Conservation (phyloP, 2,888 invertebrate species). For the Dromius quadrimaculatus region DNA sequence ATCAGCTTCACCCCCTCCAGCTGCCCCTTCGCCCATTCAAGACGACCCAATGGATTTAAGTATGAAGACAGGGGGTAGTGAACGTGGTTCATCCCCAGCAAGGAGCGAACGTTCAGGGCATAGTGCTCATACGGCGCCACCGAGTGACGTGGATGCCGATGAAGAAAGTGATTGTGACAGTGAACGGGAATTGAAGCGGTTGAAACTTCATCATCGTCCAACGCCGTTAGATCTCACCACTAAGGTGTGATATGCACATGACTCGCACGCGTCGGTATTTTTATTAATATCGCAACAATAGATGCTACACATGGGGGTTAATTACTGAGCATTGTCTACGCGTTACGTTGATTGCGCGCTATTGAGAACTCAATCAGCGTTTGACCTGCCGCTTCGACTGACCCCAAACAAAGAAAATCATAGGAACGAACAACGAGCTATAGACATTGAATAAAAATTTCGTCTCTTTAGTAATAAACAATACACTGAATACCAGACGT, state of each 20-base stretch:
- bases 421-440: slow-evolving; percentile 40
- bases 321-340: slow-evolving; percentile 56
- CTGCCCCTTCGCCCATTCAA: slow-evolving; percentile 67
- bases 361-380: slow-evolving; percentile 58
- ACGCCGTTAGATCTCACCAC: slow-evolving; percentile 76
- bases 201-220: slow-evolving; percentile 68
- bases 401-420: slow-evolving; percentile 11
- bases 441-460: too few species aligned
- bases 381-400: slow-evolving; percentile 53
- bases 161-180: slow-evolving; percentile 69
- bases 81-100: slow-evolving; percentile 62
- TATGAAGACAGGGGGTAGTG: slow-evolving; percentile 76
- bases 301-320: slow-evolving; percentile 53
- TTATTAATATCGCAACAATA: slow-evolving; percentile 52
- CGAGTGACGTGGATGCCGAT: slow-evolving; percentile 68
- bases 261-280: slow-evolving; percentile 51
- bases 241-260: slow-evolving; percentile 71
- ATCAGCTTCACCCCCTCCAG: slow-evolving; percentile 60
- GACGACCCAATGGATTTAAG: slow-evolving; percentile 87
- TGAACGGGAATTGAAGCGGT: slow-evolving; percentile 69
- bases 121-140: slow-evolving; percentile 62
- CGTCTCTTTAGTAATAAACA: too few species aligned
- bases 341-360: slow-evolving; percentile 52
- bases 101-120: slow-evolving; percentile 61
- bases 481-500: too few species aligned